Base-by-base conservation (phyloP, 2,113 vertebrate species). In the Miniopterus natalensis region DNA sequence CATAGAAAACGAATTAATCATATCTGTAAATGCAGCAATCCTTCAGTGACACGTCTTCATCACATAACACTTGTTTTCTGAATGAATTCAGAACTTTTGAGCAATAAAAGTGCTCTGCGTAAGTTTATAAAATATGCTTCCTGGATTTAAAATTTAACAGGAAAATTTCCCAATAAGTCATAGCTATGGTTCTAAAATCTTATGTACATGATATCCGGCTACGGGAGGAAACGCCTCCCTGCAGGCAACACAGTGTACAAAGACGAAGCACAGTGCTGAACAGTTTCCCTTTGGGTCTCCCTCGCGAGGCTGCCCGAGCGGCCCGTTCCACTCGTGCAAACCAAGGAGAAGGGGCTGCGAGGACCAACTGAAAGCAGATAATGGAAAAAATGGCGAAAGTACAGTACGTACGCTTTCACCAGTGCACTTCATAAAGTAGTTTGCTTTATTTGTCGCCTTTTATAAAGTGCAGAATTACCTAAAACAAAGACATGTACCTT, bases 191-290 rank as follows among this genome's bases (percentile, higher is more conserved):
- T 98, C 86, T 96, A 97, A 98, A 98, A 97, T 97, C 75, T 92
- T 98, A 97, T 98, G 92, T 98, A 98, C 97, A 98, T 96, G 97
- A 96, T 90, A 97, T 80, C 95, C n/a, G 97, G 95, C 98, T 91
- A 97, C 98, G 98, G 98, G 97, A 98, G 97, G 96, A 95, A 95
- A 85, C 27, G 93, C 80, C 97, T 98, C 97, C 7, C 98, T 96
- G 98, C 31, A 96, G 97, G 57, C 96, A 95, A 93, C 97, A 98
- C 98, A 98, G 98, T 98, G 98, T 98, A 90, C 97, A 90, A 78
- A 97, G 79, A 90, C 96, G 98, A 97, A 98, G 98, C 98, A 98
- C 98, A 98, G 98, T 98, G 98, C 95, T 98, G 78, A 93, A 92
- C 49, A 95, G 53, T 90, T 96, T 98, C 98, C 98, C 97, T 98